A percentile compares a stretch with the other conserved stretches of the same genome.
phyloP scores from a whole-genome alignment of 1,140 invertebrate genomes.

The Pararge aegeria region DNA sequence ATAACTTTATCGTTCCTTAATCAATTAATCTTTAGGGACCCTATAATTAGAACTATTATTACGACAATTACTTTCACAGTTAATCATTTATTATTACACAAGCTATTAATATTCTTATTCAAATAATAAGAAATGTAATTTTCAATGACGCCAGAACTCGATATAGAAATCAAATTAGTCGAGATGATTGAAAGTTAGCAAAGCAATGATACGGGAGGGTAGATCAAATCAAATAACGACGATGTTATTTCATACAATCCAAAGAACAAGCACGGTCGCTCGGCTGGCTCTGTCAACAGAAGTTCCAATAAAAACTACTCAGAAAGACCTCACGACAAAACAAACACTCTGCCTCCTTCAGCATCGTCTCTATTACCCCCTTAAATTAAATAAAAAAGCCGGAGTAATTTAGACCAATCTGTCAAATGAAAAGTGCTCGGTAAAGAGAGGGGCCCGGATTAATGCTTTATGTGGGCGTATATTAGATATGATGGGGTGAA shows the following conservation, averaged over 20 bases:
- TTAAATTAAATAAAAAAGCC: conserved; percentile 74
- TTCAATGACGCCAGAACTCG: too few species aligned
- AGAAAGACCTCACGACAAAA: conserved; percentile 39
- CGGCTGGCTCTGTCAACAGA: conserved; percentile 41
- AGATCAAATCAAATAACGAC: conserved; percentile 21
- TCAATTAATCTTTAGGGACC: too few species aligned
- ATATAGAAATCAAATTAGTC: background rate
- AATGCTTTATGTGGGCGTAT: conserved; percentile 58
- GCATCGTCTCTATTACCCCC: conserved; percentile 56
- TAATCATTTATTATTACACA: too few species aligned
- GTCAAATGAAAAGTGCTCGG: conserved; percentile 75
- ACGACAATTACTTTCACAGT: too few species aligned
- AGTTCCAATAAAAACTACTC: conserved; percentile 71
- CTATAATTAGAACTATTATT: too few species aligned
- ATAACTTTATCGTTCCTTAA: too few species aligned
- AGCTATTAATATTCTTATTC: too few species aligned
- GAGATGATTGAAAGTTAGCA: conserved; percentile 1
- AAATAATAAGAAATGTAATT: too few species aligned
- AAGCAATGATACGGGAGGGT: background rate
- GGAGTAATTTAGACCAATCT: conserved; percentile 72
- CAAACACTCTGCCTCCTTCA: conserved; percentile 60
- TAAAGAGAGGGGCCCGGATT: conserved; percentile 69
- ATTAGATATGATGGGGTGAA: conserved; percentile 46
- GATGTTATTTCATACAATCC: conserved; percentile 14
- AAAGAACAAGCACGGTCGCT: conserved; percentile 15